phyloP scores from a whole-genome alignment of 2,113 vertebrate species.

The Grammomys surdaster region DNA sequence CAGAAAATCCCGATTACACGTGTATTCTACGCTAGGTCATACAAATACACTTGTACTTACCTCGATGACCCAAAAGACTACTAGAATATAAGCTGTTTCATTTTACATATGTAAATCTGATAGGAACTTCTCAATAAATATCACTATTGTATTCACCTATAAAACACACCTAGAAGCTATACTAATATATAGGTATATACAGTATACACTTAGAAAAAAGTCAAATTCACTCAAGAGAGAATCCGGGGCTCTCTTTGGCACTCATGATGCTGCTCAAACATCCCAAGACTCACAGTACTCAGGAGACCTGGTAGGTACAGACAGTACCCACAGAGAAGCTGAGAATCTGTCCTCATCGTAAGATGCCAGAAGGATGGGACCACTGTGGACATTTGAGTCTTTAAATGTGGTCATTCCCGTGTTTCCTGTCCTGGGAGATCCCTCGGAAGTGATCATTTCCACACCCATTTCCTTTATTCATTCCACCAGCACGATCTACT shows the following conservation, averaged over 20 bases:
- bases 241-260: neutral
- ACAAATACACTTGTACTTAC: neutral
- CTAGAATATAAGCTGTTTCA: slow-evolving; percentile 7
- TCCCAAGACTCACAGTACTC: neutral
- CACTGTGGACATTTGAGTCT: neutral
- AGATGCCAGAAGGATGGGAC: neutral
- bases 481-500: neutral
- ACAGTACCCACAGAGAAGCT: neutral
- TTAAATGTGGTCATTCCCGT: slow-evolving; percentile 6
- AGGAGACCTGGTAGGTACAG: neutral
- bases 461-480: neutral
- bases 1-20: neutral
- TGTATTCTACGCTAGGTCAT: slow-evolving; percentile 29
- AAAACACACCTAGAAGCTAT: too few species aligned
- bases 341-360: neutral
- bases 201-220: neutral
- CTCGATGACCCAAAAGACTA: neutral
- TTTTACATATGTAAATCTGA: slow-evolving; percentile 27
- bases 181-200: too few species aligned
- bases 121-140: slow-evolving; percentile 34
- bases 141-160: slow-evolving; percentile 8
- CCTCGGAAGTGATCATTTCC: neutral
- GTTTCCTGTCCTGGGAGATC: neutral
- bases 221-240: neutral
- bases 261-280: slow-evolving; percentile 6